Evolutionary conservation across 2,888 invertebrate genomes (phyloP), one percentile per base, ranked within the genome.

Genomic region (Drosophila colorata): DNA sequence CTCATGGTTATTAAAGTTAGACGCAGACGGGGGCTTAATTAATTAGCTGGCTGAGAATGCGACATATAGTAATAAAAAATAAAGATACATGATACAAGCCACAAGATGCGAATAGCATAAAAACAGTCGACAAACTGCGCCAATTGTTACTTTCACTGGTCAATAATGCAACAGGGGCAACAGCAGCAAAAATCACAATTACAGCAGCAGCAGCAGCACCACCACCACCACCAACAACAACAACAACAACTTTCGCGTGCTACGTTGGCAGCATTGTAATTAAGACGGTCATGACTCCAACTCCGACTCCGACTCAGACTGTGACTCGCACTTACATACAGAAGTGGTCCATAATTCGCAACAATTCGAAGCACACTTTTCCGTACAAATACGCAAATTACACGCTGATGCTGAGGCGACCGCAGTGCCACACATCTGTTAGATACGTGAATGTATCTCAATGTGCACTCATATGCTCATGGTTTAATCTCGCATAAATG

Each of bases 131-230:
- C 76, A 84, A 65, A 60, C 60, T 56, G 74, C 64, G 38, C 43
- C 83, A 80, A 83, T 86, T 83, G 83, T 69, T 83, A 80, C 86
- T 84, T 84, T 84, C 83, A 84, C 83, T 84, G 64, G 72, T 74
- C 74, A 74, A 80, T 78, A 86, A 69, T 80, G 78, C 83, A 80
- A 69, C 78, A 72, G 65, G 63, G 65, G 43, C 49, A 53, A 33
- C 70, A 55, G 28, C 59, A 52, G 44, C 58, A 65, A 33, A 65
- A 56, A 71, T 75, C 51, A 69, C 75, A 79, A 53, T 44, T 69
- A 51, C 48, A 46, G 20, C 55, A 46, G 25, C 53, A 14, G 3
- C 37, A 37, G 16, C 37, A 51, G 4, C 14, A 37, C n/a, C 59
- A 74, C 60, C 69, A 74, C 74, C 70, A 74, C n/a, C n/a, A 14